These are phyloP conservation scores for Dicyrtoma fusca DNA, from an alignment of 2,888 invertebrate species.

Conservation along the genomic window DNA sequence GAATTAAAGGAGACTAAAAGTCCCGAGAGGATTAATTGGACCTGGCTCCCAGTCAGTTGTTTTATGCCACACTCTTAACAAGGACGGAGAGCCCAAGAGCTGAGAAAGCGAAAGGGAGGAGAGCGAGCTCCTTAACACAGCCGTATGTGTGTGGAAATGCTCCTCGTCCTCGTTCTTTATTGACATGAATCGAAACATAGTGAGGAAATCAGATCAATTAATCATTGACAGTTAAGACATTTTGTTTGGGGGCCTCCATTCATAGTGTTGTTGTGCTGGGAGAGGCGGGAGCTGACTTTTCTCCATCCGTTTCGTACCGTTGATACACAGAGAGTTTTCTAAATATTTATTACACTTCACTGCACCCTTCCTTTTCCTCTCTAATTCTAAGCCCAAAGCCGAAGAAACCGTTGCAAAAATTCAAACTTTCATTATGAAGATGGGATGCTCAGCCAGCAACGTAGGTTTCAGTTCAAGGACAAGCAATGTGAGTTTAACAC, in stretches of 20 bases:
- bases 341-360: neutral
- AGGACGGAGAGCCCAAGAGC: neutral
- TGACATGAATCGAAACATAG: neutral
- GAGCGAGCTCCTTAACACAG: neutral
- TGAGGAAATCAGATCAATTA: slow-evolving; percentile 30
- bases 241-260: slow-evolving; percentile 10
- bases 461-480: too few relatives aligned
- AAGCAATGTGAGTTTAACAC: too few relatives aligned
- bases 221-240: slow-evolving; percentile 28
- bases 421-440: neutral
- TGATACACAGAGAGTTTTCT: neutral
- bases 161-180: neutral
- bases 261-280: too few relatives aligned
- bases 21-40: slow-evolving; percentile 41
- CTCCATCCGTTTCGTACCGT: neutral
- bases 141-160: neutral
- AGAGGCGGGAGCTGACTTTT: too few relatives aligned
- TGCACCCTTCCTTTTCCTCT: neutral
- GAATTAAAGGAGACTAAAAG: slow-evolving; percentile 41
- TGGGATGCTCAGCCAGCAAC: too few relatives aligned
- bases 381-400: neutral
- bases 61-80: neutral
- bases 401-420: neutral
- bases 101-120: neutral
- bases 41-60: slow-evolving; percentile 34